Percentiles rank a stretch among this genome's conserved stretches.
Conservation (phyloP, 2,797 vertebrate genomes). For the Halcyon leucocephala region DNA sequence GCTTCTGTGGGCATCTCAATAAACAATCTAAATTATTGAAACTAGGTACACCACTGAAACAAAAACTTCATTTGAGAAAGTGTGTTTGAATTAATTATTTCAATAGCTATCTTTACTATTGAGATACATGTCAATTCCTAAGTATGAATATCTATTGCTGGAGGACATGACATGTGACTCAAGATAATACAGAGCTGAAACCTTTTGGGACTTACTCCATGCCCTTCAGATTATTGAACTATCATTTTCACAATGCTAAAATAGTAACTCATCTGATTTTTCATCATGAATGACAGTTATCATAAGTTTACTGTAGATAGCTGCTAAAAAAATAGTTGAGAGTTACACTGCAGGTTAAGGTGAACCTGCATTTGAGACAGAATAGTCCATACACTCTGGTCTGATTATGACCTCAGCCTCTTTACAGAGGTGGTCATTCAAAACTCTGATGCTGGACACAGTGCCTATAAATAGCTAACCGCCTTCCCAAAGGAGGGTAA, state of each 20-base stretch:
- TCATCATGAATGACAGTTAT: not conserved
- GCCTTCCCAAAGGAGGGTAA: not conserved
- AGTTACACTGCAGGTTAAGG: not conserved
- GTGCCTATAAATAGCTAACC: constrained; percentile 18
- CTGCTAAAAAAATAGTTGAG: not conserved
- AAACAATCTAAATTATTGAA: not conserved
- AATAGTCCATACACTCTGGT: not conserved
- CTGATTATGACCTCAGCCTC: not conserved
- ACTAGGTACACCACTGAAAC: not conserved
- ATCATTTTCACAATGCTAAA: not conserved
- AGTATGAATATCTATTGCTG: not conserved
- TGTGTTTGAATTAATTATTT: not conserved
- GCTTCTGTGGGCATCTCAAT: not conserved
- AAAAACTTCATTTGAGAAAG: not conserved
- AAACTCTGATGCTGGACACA: not conserved
- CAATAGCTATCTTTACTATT: not conserved
- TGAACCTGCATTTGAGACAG: not conserved
- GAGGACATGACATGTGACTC: not conserved
- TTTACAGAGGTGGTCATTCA: not conserved
- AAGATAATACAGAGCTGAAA: not conserved
- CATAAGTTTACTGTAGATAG: not conserved
- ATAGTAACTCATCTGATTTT: not conserved
- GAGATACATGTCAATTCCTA: not conserved
- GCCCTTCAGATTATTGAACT: not conserved
- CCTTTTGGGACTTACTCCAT: not conserved